Conservation (phyloP, 2,797 vertebrate species). For the Acipenser oxyrinchus region DNA sequence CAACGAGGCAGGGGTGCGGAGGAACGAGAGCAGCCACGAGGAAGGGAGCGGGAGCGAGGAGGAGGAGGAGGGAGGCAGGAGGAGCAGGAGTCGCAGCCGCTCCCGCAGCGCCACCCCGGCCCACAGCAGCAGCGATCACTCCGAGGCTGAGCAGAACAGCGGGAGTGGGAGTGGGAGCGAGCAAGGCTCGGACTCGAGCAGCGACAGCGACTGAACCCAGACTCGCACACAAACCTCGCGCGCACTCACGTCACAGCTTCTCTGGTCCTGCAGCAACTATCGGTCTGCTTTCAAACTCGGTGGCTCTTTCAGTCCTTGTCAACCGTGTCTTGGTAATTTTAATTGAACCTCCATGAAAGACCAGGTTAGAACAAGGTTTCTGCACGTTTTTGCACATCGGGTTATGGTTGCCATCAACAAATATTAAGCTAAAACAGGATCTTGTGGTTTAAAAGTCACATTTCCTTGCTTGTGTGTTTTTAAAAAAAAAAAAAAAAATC, state of each 20-base stretch:
- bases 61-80: conserved; percentile 27
- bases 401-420: no score
- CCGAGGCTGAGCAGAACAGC: conserved; percentile 64
- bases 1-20: not conserved
- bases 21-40: conserved; percentile 33
- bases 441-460: no score
- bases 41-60: conserved; percentile 42
- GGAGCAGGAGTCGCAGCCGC: conserved; percentile 38
- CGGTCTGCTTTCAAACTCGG: not conserved
- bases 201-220: conserved; percentile 64
- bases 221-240: not conserved
- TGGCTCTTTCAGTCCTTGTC: conserved; percentile 5
- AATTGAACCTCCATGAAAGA: no score
- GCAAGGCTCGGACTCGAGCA: conserved; percentile 71
- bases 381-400: no score
- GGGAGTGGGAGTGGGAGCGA: conserved; percentile 56
- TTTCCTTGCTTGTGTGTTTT: no score
- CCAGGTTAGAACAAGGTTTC: no score
- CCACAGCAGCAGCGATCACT: conserved; percentile 72
- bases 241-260: not conserved
- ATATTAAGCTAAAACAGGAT: no score
- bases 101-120: conserved; percentile 65
- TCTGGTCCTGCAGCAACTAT: not conserved
- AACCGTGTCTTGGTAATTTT: not conserved
- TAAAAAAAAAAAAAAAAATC: no score